Evolutionary conservation across 53 echinoderm and acorn worm genomes (phyloP).

Genomic region (Glandiceps talaboti): DNA sequence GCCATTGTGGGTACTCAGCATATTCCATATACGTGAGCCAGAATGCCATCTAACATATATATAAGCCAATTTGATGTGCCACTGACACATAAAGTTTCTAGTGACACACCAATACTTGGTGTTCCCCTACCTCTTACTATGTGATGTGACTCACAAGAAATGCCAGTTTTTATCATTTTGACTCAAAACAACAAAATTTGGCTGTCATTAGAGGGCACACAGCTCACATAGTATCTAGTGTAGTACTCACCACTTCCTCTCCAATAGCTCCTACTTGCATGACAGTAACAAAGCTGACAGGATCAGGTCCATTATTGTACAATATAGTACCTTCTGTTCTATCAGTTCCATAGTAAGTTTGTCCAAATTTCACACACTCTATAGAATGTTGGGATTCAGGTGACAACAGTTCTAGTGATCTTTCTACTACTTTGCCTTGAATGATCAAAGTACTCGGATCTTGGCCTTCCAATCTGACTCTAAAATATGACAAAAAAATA

Average conservation of each 20-base stretch:
- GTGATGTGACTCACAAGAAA: too few relatives aligned
- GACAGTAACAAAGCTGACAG: slow-evolving; percentile 89
- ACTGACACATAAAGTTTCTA: too few relatives aligned
- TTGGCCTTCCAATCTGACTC: slow-evolving; percentile 69
- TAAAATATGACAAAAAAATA: too few relatives aligned
- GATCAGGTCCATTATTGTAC: slow-evolving; percentile 92
- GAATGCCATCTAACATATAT: neutral
- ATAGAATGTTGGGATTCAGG: slow-evolving; percentile 41
- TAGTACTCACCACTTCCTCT: slow-evolving; percentile 83
- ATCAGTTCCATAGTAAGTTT: slow-evolving; percentile 92
- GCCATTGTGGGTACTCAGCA: neutral
- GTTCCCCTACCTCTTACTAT: too few relatives aligned
- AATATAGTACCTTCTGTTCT: slow-evolving; percentile 71
- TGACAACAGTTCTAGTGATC: slow-evolving; percentile 70
- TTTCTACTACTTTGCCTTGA: slow-evolving; percentile 73
- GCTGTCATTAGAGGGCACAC: too few relatives aligned
- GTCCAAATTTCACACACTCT: slow-evolving; percentile 79
- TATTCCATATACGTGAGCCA: neutral
- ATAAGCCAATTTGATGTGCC: neutral
- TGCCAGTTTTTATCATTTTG: too few relatives aligned
- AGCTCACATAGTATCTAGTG: too few relatives aligned
- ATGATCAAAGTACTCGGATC: slow-evolving; percentile 55
- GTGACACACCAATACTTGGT: too few relatives aligned
- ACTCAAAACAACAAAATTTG: too few relatives aligned
- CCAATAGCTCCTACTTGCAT: slow-evolving; percentile 77